Conservation (phyloP, 2,888 invertebrate genomes). For the Calliopum simillimum region DNA sequence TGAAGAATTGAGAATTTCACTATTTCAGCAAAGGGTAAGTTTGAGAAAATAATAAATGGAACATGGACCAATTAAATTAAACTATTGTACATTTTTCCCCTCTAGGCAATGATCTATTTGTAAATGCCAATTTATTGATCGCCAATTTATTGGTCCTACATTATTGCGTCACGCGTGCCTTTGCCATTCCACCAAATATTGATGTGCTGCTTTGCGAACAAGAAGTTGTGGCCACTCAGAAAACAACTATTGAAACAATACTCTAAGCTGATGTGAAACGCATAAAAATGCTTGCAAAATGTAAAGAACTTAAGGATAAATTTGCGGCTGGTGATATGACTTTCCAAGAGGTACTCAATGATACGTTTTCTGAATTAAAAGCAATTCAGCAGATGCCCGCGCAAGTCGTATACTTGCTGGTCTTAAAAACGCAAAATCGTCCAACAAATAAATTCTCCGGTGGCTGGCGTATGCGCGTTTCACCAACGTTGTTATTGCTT, state of each 20-base stretch:
- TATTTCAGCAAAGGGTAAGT: slow-evolving; percentile 87
- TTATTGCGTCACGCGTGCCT: slow-evolving; percentile 90
- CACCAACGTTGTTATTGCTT: slow-evolving; percentile 95
- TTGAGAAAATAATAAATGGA: background rate
- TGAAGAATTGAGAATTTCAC: slow-evolving; percentile 99
- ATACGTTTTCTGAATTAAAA: too few relatives aligned
- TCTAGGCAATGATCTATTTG: too few relatives aligned
- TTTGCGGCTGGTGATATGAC: too few relatives aligned
- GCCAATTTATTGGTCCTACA: slow-evolving; percentile 91
- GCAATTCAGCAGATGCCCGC: slow-evolving; percentile 94
- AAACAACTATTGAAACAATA: slow-evolving; percentile 92
- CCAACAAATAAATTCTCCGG: slow-evolving; percentile 91
- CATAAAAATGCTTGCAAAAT: too few relatives aligned
- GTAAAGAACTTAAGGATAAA: too few relatives aligned
- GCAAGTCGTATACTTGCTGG: slow-evolving; percentile 97
- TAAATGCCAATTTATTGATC: slow-evolving; percentile 92
- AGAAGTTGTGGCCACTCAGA: slow-evolving; percentile 96
- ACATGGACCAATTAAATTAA: too few relatives aligned
- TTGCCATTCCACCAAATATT: slow-evolving; percentile 95
- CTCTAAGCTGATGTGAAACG: slow-evolving; percentile 94
- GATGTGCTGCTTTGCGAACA: slow-evolving; percentile 97
- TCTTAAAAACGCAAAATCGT: slow-evolving; percentile 90
- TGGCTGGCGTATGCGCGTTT: slow-evolving; percentile 99
- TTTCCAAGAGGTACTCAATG: too few relatives aligned
- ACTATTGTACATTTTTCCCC: background rate